phyloP scores from a whole-genome alignment of 2,888 invertebrate genomes.

The Drosophila seclusa region DNA sequence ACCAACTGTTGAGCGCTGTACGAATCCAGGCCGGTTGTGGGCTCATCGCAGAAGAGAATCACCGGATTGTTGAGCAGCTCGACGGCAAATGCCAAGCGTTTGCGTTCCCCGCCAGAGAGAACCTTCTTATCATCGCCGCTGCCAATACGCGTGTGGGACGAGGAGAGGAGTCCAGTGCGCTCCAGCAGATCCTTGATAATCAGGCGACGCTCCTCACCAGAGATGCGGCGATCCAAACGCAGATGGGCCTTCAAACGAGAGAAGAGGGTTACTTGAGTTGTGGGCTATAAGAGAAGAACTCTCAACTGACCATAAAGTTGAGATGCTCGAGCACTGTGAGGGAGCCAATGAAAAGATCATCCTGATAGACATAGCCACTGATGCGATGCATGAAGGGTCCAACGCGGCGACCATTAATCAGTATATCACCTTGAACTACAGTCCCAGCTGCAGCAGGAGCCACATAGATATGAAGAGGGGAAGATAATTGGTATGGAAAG shows the following conservation, averaged over 20 bases:
- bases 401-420: conserved; percentile 90
- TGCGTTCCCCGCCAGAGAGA: conserved; percentile 97
- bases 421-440: conserved; percentile 91
- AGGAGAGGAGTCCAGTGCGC: conserved; percentile 89
- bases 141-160: conserved; percentile 92
- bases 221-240: conserved; percentile 90
- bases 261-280: accelerated
- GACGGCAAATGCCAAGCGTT: conserved; percentile 95
- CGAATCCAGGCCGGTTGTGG: conserved; percentile 96
- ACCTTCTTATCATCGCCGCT: conserved; percentile 90
- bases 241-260: conserved; percentile 88
- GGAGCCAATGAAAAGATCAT: conserved; percentile 94
- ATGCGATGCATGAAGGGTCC: conserved; percentile 91
- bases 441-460: conserved; percentile 87
- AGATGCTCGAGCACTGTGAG: conserved; percentile 95
- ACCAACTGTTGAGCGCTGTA: conserved; percentile 95
- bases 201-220: conserved; percentile 87
- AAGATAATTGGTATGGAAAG: conserved; percentile 4
- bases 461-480: neutral
- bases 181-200: conserved; percentile 90
- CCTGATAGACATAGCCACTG: conserved; percentile 96
- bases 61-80: conserved; percentile 95
- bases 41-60: conserved; percentile 97
- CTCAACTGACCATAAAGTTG: conserved; percentile 89
- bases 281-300: neutral